phyloP scores from a whole-genome alignment of 2,797 vertebrate species.

The Falco biarmicus region DNA sequence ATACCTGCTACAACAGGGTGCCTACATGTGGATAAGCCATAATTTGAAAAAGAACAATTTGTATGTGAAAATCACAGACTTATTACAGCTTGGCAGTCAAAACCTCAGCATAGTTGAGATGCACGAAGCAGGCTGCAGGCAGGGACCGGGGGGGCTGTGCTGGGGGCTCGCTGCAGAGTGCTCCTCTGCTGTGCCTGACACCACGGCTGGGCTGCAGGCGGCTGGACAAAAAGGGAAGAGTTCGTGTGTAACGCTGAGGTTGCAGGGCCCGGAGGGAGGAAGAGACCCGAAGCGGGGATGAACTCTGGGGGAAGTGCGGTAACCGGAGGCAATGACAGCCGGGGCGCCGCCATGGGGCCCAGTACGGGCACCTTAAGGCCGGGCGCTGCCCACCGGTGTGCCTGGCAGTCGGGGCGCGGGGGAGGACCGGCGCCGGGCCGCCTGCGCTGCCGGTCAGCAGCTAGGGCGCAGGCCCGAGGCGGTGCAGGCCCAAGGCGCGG shows the following conservation, averaged over 20 bases:
- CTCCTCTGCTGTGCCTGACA: not conserved
- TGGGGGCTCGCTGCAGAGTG: fast-evolving
- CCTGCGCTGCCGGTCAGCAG: not conserved
- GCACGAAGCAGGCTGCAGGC: not conserved
- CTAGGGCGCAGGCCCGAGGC: not conserved
- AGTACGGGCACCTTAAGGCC: too few species aligned
- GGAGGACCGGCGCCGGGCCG: too few species aligned
- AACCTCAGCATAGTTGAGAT: not conserved
- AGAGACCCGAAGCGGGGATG: not conserved
- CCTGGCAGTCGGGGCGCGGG: too few species aligned
- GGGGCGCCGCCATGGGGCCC: too few species aligned
- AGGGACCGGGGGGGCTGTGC: not conserved
- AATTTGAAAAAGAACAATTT: not conserved
- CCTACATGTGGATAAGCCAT: not conserved
- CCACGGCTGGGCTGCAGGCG: not conserved
- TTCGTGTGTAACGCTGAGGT: fast-evolving
- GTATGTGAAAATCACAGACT: not conserved
- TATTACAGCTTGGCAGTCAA: not conserved
- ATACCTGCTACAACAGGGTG: not conserved
- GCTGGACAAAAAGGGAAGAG: not conserved
- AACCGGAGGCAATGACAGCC: fast-evolving
- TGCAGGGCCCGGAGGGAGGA: not conserved
- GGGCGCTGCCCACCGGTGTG: too few species aligned
- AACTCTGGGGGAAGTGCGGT: fast-evolving
- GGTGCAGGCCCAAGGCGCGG: not conserved